phyloP scores from a whole-genome alignment of 2,113 vertebrate species.

The Neolamprologus ventralis region DNA sequence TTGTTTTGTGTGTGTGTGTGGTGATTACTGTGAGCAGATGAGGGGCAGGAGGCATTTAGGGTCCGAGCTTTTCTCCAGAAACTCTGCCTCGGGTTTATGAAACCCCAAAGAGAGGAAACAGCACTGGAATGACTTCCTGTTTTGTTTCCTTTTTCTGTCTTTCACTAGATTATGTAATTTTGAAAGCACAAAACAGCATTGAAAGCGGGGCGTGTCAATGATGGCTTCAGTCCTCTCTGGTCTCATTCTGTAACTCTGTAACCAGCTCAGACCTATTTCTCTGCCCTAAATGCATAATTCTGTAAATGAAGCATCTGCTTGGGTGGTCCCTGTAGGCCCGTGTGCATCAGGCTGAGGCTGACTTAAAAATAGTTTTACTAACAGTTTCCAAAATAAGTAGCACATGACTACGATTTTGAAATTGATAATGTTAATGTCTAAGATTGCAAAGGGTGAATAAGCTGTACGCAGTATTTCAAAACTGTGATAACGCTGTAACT shows the following conservation, averaged over 20 bases:
- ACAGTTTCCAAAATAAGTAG: not conserved
- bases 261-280: slow-evolving; percentile 56
- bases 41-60: not conserved
- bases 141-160: not conserved
- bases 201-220: not conserved
- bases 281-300: slow-evolving; percentile 65
- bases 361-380: slow-evolving; percentile 21
- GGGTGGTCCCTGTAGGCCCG: slow-evolving; percentile 46
- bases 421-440: not conserved
- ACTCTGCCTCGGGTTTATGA: slow-evolving; percentile 18
- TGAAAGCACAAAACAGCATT: not conserved
- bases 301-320: slow-evolving; percentile 61
- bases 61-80: not conserved
- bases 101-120: not conserved
- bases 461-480: not conserved
- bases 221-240: slow-evolving; percentile 19
- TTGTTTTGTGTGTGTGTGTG: not conserved
- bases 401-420: not conserved
- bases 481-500: not conserved
- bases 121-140: not conserved
- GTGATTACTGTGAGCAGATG: not conserved
- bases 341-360: slow-evolving; percentile 5
- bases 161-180: not conserved
- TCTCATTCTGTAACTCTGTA: slow-evolving; percentile 39
- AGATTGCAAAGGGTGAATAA: not conserved